These are phyloP conservation scores for Periophthalmodon schlosseri DNA, from an alignment of 2,113 vertebrate genomes.

Conservation along the genomic window DNA sequence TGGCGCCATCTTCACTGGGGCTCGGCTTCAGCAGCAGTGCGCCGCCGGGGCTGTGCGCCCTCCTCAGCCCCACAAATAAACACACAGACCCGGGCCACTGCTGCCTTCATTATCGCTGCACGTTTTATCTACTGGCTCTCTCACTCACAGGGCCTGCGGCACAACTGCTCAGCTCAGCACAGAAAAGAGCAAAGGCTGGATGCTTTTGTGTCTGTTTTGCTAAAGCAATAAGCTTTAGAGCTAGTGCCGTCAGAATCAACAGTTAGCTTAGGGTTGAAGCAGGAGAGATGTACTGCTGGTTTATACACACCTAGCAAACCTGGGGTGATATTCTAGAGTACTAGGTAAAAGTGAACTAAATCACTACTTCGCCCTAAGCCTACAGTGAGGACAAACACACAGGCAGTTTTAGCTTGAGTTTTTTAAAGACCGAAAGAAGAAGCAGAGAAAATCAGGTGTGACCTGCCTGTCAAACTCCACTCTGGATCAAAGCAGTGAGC, in stretches of 20 bases:
- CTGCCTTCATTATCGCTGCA: conserved; percentile 80
- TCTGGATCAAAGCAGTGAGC: conserved; percentile 40
- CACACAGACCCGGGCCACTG: conserved; percentile 75
- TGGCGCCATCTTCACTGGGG: conserved; percentile 74
- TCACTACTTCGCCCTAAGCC: conserved; percentile 59
- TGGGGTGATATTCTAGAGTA: conserved; percentile 67
- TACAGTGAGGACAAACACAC: conserved; percentile 53
- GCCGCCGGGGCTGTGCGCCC: conserved; percentile 76
- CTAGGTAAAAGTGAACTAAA: conserved; percentile 61
- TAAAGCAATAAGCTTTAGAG: conserved; percentile 62
- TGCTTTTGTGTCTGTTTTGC: conserved; percentile 76
- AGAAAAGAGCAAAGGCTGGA: conserved; percentile 75
- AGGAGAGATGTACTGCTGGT: conserved; percentile 45
- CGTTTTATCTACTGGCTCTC: conserved; percentile 76
- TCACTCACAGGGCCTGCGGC: conserved; percentile 67
- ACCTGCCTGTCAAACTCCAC: conserved; percentile 55
- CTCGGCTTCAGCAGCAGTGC: conserved; percentile 71
- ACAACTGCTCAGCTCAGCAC: conserved; percentile 66
- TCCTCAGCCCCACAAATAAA: conserved; percentile 79
- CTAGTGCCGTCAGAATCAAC: conserved; percentile 69
- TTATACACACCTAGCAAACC: conserved; percentile 66
- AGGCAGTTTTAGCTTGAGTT: conserved; percentile 42
- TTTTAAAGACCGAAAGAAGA: conserved; percentile 54
- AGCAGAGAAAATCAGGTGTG: conserved; percentile 44
- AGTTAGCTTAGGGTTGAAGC: conserved; percentile 70